Conservation (phyloP, 2,888 invertebrate genomes). For the Bellardia bayeri region DNA sequence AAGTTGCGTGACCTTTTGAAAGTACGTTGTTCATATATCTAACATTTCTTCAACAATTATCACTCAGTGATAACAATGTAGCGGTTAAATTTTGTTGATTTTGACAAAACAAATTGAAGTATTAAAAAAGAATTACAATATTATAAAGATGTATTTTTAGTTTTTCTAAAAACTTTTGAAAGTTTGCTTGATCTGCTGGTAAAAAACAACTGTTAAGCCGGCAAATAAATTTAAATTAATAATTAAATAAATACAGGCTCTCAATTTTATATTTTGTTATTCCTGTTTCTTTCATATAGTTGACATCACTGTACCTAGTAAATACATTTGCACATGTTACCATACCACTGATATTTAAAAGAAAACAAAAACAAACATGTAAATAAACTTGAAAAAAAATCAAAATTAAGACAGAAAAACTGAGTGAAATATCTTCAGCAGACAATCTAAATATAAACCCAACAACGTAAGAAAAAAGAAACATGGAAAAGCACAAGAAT, state of each 20-base stretch:
- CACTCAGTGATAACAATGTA: neutral
- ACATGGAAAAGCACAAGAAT: neutral
- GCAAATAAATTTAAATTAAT: no score
- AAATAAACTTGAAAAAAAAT: conserved; percentile 57
- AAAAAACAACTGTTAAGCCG: no score
- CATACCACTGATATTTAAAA: neutral
- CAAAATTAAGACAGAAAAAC: conserved; percentile 27
- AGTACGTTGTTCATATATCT: neutral
- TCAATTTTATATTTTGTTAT: neutral
- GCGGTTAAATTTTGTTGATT: neutral
- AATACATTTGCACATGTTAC: neutral
- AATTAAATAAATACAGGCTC: no score
- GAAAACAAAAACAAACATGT: neutral
- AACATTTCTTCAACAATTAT: neutral
- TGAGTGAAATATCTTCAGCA: conserved; percentile 30
- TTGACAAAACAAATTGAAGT: no score
- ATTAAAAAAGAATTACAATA: no score
- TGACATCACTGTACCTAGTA: conserved; percentile 17
- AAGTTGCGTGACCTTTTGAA: conserved; percentile 74
- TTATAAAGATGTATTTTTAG: no score
- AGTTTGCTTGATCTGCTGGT: no score
- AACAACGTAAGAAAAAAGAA: neutral
- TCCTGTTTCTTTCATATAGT: neutral
- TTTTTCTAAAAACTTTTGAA: no score
- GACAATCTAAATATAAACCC: conserved; percentile 45